phyloP scores from a whole-genome alignment of 2,888 invertebrate genomes.

The Liposcelis brunnea region DNA sequence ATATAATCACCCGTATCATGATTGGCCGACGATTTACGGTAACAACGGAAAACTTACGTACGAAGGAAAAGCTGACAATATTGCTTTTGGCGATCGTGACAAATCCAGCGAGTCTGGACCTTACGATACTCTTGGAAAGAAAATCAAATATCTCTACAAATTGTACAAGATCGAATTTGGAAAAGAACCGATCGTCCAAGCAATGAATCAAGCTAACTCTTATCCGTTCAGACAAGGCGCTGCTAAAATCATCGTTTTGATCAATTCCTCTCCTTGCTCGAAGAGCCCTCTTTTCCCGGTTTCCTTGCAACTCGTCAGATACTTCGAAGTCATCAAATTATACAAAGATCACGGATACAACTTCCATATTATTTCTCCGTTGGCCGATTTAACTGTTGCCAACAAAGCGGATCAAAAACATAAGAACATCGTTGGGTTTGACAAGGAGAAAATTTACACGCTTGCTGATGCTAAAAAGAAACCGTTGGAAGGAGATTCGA shows the following conservation, averaged over 20 bases:
- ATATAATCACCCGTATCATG: slow-evolving; percentile 32
- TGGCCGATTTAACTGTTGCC: slow-evolving; percentile 34
- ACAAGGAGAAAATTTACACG: slow-evolving; percentile 39
- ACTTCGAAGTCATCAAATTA: slow-evolving; percentile 14
- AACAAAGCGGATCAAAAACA: slow-evolving; percentile 17
- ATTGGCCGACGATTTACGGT: slow-evolving; percentile 40
- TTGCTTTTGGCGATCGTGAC: background rate
- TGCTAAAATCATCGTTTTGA: slow-evolving; percentile 49
- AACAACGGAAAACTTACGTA: slow-evolving; percentile 32
- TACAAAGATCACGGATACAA: slow-evolving; percentile 39
- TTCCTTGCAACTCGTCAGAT: slow-evolving; percentile 11
- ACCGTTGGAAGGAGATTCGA: slow-evolving; percentile 36
- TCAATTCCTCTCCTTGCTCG: slow-evolving; percentile 43
- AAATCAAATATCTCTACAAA: slow-evolving; percentile 22
- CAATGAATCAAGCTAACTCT: slow-evolving; percentile 41
- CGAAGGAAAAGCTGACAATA: slow-evolving; percentile 19
- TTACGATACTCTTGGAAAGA: slow-evolving; percentile 13
- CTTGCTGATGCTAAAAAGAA: slow-evolving; percentile 46
- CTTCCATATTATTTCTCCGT: slow-evolving; percentile 41
- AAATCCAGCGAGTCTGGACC: background rate
- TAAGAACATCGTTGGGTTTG: slow-evolving; percentile 24
- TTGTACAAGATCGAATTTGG: slow-evolving; percentile 32
- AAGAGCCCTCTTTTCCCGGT: slow-evolving; percentile 26
- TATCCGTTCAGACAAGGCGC: slow-evolving; percentile 64
- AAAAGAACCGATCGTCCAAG: slow-evolving; percentile 26